Conservation (phyloP, 2,888 invertebrate genomes). For the Spodoptera picta region DNA sequence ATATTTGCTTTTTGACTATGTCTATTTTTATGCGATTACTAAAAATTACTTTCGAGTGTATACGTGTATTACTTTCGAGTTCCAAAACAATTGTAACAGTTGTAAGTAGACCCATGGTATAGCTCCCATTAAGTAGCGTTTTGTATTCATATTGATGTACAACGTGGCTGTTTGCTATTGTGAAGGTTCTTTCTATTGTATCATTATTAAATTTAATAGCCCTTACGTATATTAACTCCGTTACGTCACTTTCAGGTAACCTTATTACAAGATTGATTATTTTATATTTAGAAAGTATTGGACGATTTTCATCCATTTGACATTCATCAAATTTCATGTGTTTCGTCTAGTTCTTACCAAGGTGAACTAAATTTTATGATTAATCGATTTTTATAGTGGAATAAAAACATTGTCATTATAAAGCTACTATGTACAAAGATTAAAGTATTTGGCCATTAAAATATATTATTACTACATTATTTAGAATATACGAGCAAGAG, state of each 20-base stretch:
- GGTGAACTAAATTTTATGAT: not conserved
- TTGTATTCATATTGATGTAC: conserved; percentile 55
- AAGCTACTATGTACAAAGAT: conserved; percentile 55
- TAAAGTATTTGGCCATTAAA: conserved; percentile 58
- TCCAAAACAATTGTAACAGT: not conserved
- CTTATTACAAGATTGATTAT: conserved; percentile 17
- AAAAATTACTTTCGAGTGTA: too few relatives aligned
- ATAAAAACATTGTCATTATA: conserved; percentile 31
- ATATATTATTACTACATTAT: conserved; percentile 50
- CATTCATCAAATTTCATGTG: conserved; percentile 1
- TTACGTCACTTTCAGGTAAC: conserved; percentile 44
- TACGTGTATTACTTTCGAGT: not conserved
- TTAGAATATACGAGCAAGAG: conserved; percentile 45
- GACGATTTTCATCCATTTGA: conserved; percentile 11
- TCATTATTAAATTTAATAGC: conserved; percentile 48
- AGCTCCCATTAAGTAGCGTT: conserved; percentile 32
- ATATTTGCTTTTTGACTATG: too few relatives aligned
- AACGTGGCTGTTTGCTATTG: conserved; percentile 50
- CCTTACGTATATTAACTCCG: conserved; percentile 32
- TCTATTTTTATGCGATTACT: too few relatives aligned
- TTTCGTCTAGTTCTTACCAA: too few relatives aligned
- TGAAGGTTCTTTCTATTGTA: conserved; percentile 51
- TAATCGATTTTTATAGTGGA: conserved; percentile 11
- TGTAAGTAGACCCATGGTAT: conserved; percentile 30
- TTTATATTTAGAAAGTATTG: conserved; percentile 1